Percentiles rank a stretch among this genome's conserved stretches.
Evolutionary conservation across 2,888 invertebrate genomes (phyloP).

Genomic region (Rhagium mordax): DNA sequence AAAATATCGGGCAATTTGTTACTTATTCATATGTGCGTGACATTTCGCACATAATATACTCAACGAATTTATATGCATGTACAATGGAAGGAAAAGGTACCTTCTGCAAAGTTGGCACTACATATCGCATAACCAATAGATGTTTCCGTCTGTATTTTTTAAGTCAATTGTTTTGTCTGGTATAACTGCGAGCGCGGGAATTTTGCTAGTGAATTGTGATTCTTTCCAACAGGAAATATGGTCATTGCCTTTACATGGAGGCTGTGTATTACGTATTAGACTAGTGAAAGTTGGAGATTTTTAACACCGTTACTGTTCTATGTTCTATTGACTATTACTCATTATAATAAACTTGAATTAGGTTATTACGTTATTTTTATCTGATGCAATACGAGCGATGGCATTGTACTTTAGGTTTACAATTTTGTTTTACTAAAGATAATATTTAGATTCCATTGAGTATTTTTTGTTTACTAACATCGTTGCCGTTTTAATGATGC

Average conservation of each 20-base stretch:
- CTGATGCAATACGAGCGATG: constrained; percentile 24
- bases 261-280: constrained; percentile 46
- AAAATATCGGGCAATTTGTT: not conserved
- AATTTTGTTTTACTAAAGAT: not conserved
- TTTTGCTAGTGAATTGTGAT: constrained; percentile 43
- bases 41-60: constrained; percentile 17
- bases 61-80: constrained; percentile 2
- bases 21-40: constrained; percentile 12
- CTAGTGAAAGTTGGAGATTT: constrained; percentile 52
- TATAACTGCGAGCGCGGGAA: constrained; percentile 20
- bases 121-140: constrained; percentile 26
- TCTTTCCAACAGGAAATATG: constrained; percentile 57
- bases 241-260: constrained; percentile 54
- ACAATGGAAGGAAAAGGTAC: constrained; percentile 16
- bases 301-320: constrained; percentile 33
- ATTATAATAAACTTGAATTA: constrained; percentile 43
- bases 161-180: constrained; percentile 31
- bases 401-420: constrained; percentile 4
- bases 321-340: constrained; percentile 40
- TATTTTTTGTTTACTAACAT: not conserved
- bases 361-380: constrained; percentile 44
- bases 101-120: constrained; percentile 13
- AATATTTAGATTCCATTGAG: not conserved
- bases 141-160: constrained; percentile 31
- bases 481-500: not conserved